phyloP scores from a whole-genome alignment of 2,888 invertebrate genomes.

The Pollenia amentaria region DNA sequence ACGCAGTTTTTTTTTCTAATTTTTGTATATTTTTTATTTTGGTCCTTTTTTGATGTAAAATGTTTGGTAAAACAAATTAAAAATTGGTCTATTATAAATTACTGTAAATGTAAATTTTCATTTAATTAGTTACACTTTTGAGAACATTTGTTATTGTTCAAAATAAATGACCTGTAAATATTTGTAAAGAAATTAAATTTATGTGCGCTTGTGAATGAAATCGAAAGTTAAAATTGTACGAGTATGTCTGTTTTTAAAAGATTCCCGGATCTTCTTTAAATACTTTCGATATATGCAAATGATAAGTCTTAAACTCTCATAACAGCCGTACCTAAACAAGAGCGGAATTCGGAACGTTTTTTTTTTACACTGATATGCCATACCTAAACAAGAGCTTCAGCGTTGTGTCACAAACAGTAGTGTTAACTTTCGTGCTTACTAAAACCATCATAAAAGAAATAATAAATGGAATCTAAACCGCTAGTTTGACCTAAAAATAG shows the following conservation, averaged over 20 bases:
- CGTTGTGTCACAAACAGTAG: too few species aligned
- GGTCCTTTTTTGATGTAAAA: conserved; percentile 43
- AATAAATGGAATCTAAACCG: too few species aligned
- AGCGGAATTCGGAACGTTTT: too few species aligned
- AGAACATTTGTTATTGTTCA: conserved; percentile 59
- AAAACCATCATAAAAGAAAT: too few species aligned
- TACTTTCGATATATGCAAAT: too few species aligned
- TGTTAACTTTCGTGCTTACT: too few species aligned
- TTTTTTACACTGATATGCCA: too few species aligned
- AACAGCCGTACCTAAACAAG: too few species aligned
- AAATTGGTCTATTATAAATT: conserved; percentile 72
- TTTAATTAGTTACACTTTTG: conserved; percentile 69
- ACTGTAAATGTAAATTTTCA: conserved; percentile 65
- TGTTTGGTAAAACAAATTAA: conserved; percentile 62
- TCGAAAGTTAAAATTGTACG: not conserved
- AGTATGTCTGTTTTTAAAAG: not conserved
- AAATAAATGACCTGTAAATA: conserved; percentile 69
- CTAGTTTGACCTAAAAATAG: too few species aligned
- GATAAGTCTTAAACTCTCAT: too few species aligned
- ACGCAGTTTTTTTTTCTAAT: conserved; percentile 27
- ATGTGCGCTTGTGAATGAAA: not conserved
- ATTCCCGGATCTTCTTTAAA: too few species aligned
- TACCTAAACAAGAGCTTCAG: too few species aligned
- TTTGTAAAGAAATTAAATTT: conserved; percentile 20
- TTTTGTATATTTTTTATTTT: conserved; percentile 14